Evolutionary conservation across 2,797 vertebrate species (phyloP).

Genomic region (Siniperca obscura): DNA sequence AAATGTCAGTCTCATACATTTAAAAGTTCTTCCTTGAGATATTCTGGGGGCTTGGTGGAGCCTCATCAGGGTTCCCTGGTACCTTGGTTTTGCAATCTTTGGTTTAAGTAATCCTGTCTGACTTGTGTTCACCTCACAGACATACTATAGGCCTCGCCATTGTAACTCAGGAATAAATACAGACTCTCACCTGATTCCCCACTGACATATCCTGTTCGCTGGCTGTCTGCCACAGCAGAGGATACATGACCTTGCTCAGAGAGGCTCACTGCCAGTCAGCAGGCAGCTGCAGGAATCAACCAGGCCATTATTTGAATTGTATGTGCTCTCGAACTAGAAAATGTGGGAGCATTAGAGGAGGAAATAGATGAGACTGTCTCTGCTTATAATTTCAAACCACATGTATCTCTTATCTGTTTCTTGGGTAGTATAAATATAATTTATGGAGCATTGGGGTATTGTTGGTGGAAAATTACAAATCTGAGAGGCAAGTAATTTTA

Average conservation of each 20-base stretch:
- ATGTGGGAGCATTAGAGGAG: neutral
- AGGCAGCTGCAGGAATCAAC: conserved; percentile 45
- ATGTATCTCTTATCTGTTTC: neutral
- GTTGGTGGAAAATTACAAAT: conserved; percentile 11
- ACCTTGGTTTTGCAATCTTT: neutral
- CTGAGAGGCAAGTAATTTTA: neutral
- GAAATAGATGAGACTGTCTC: neutral
- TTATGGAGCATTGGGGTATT: conserved; percentile 5
- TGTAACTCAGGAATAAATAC: conserved; percentile 27
- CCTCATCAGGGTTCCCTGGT: neutral
- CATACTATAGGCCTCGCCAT: neutral
- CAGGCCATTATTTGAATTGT: conserved; percentile 5
- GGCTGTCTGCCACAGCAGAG: conserved; percentile 38
- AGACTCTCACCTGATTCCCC: conserved; percentile 36
- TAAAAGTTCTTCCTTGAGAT: too few relatives aligned
- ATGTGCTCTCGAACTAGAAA: neutral
- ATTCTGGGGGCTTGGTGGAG: neutral
- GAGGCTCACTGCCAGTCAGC: conserved; percentile 32
- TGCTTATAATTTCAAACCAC: conserved; percentile 16
- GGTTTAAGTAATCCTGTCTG: neutral
- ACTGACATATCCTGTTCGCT: conserved; percentile 10
- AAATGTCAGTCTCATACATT: neutral
- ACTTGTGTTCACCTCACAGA: neutral
- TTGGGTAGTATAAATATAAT: neutral
- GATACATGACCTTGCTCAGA: conserved; percentile 36